These are phyloP conservation scores for Pachycephus smyrnensis DNA, from an alignment of 2,888 invertebrate species.

Conservation along the genomic window DNA sequence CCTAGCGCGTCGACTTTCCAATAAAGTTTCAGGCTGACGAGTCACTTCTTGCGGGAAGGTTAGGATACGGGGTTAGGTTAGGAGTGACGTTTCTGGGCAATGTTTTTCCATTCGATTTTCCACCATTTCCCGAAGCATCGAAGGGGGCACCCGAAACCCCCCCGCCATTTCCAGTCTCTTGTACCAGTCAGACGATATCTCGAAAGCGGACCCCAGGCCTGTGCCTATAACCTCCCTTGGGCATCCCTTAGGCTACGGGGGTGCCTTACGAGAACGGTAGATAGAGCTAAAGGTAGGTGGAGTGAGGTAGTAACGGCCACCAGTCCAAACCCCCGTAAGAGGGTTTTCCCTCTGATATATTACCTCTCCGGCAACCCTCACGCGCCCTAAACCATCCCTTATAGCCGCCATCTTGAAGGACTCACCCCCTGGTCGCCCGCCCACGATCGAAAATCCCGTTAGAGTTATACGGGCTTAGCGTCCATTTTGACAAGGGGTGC, in stretches of 20 bases:
- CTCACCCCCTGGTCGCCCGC: constrained; percentile 55
- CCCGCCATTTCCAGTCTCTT: not conserved
- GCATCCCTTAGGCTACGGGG: constrained; percentile 36
- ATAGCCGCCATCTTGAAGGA: constrained; percentile 66
- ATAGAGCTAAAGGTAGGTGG: constrained; percentile 29
- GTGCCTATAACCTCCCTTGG: constrained; percentile 31
- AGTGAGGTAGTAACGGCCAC: constrained; percentile 51
- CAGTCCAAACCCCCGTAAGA: constrained; percentile 27
- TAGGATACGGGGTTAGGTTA: not conserved
- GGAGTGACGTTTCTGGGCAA: not conserved
- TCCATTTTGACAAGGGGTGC: constrained; percentile 65
- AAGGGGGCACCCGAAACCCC: not conserved
- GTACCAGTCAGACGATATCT: constrained; percentile 46
- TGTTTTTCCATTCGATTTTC: constrained; percentile 40
- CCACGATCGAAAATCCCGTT: constrained; percentile 67
- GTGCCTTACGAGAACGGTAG: constrained; percentile 22
- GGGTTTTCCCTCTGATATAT: constrained; percentile 59
- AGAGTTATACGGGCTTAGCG: constrained; percentile 66
- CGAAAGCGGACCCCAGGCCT: constrained; percentile 59
- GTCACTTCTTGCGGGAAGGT: not conserved
- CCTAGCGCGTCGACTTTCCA: constrained; percentile 23
- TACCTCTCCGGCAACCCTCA: constrained; percentile 61
- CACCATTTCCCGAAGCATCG: constrained; percentile 30
- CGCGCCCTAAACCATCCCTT: constrained; percentile 65
- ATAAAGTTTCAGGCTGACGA: not conserved